A percentile compares a stretch with the other conserved stretches of the same genome.
Conservation (phyloP, 2,797 vertebrate species). For the Anomalospiza imberbis region DNA sequence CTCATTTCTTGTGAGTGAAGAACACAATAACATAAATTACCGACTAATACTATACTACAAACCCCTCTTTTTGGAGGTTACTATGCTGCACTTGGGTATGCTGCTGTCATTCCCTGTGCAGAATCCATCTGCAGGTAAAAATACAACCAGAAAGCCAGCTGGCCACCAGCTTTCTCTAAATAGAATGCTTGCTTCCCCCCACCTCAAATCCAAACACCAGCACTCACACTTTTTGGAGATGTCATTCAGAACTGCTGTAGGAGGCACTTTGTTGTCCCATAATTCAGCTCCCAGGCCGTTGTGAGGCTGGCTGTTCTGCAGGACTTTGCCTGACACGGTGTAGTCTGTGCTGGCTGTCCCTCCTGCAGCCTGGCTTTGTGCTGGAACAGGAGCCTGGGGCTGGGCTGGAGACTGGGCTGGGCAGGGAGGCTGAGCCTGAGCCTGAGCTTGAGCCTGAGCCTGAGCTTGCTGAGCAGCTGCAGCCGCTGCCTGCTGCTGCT, state of each 20-base stretch:
- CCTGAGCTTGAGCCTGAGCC: slow-evolving; percentile 46
- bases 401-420: slow-evolving; percentile 73
- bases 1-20: not conserved
- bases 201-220: not conserved
- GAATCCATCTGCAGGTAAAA: not conserved
- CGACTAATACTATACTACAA: not conserved
- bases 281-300: slow-evolving; percentile 87
- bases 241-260: slow-evolving; percentile 84
- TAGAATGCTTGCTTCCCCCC: not conserved
- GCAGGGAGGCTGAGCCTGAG: slow-evolving; percentile 63
- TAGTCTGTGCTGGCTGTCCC: slow-evolving; percentile 68
- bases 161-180: not conserved
- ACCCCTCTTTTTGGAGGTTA: not conserved
- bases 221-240: slow-evolving; percentile 93
- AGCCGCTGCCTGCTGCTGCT: slow-evolving; percentile 80
- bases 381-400: slow-evolving; percentile 56
- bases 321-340: slow-evolving; percentile 74
- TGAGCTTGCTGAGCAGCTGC: slow-evolving; percentile 75
- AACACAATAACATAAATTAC: not conserved
- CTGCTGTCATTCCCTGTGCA: not conserved
- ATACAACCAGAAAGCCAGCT: not conserved
- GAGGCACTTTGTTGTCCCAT: slow-evolving; percentile 92
- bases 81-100: not conserved
- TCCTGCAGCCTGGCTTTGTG: slow-evolving; percentile 53
- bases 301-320: slow-evolving; percentile 79